Evolutionary conservation across 2,113 vertebrate species (phyloP).

Genomic region (Elephas maximus): DNA sequence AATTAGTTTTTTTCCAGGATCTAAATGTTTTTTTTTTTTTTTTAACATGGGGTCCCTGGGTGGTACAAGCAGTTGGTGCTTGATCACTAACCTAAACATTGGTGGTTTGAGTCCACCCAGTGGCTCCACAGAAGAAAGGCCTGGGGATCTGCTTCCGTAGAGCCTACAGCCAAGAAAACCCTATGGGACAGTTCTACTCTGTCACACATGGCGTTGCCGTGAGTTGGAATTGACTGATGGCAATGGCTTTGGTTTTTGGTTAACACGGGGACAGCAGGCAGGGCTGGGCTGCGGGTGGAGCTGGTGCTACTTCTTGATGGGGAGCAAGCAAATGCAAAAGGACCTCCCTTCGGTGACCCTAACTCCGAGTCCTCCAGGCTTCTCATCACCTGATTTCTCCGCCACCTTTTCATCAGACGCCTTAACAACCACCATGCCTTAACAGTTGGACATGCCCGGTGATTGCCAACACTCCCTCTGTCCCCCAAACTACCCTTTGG

Average conservation of each 20-base stretch:
- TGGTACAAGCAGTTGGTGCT: too few species aligned
- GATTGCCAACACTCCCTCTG: rapidly evolving
- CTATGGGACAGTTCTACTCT: background rate
- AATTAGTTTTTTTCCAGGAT: background rate
- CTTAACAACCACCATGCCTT: background rate
- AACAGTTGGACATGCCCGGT: background rate
- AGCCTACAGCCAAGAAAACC: too few species aligned
- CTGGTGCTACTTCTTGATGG: background rate
- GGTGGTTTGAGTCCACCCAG: background rate
- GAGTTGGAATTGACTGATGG: too few species aligned
- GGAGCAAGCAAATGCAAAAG: too few species aligned
- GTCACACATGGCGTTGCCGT: background rate
- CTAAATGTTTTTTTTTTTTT: too few species aligned
- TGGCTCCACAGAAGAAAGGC: background rate
- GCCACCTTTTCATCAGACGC: background rate
- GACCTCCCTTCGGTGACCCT: background rate
- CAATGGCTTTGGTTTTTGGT: background rate
- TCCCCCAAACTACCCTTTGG: background rate
- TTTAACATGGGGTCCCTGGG: background rate
- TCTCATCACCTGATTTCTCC: background rate
- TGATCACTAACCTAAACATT: background rate
- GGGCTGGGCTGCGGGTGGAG: background rate
- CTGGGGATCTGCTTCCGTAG: background rate
- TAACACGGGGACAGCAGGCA: too few species aligned
- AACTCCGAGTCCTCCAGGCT: background rate